Percentiles rank a stretch among this genome's conserved stretches.
phyloP scores from a whole-genome alignment of 2,888 invertebrate species.

The Drosophila colorata region DNA sequence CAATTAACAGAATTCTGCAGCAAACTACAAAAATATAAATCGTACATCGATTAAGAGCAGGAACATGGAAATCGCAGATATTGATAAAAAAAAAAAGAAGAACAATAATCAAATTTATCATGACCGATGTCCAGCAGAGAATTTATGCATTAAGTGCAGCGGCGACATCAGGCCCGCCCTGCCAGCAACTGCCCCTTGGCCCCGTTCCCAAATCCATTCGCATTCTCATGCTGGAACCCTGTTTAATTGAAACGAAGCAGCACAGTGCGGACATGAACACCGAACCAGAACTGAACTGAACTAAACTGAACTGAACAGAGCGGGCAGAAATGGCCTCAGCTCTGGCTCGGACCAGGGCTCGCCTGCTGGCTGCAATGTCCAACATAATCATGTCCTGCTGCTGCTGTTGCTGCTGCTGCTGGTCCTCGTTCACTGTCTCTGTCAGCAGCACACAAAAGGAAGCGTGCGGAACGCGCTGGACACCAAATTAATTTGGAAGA shows the following conservation, averaged over 20 bases:
- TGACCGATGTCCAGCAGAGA: slow-evolving; percentile 74
- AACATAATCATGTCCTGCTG: slow-evolving; percentile 76
- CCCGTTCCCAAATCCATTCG: slow-evolving; percentile 27
- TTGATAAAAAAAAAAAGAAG: slow-evolving; percentile 6
- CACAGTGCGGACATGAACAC: slow-evolving; percentile 39
- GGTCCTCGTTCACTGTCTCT: slow-evolving; percentile 3
- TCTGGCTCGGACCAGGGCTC: slow-evolving; percentile 1
- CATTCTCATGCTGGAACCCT: slow-evolving; percentile 43
- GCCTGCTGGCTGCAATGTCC: slow-evolving; percentile 55
- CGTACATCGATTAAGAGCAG: slow-evolving; percentile 47
- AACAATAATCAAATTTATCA: slow-evolving; percentile 55
- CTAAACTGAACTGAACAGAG: not conserved
- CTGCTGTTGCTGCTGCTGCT: slow-evolving; percentile 9
- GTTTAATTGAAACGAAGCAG: slow-evolving; percentile 74
- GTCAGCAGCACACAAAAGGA: slow-evolving; percentile 28
- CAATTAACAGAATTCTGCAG: slow-evolving; percentile 17
- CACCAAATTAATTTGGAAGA: slow-evolving; percentile 79
- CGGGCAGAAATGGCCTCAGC: not conserved
- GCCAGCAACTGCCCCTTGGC: not conserved
- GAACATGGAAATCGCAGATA: slow-evolving; percentile 31
- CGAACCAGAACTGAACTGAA: slow-evolving; percentile 16
- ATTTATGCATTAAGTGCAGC: slow-evolving; percentile 81
- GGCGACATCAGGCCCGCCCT: slow-evolving; percentile 28
- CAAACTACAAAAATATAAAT: slow-evolving; percentile 10
- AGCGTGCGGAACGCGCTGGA: slow-evolving; percentile 48